These are phyloP conservation scores for Corythornis vintsioides DNA, from an alignment of 2,113 vertebrate species.

Conservation along the genomic window DNA sequence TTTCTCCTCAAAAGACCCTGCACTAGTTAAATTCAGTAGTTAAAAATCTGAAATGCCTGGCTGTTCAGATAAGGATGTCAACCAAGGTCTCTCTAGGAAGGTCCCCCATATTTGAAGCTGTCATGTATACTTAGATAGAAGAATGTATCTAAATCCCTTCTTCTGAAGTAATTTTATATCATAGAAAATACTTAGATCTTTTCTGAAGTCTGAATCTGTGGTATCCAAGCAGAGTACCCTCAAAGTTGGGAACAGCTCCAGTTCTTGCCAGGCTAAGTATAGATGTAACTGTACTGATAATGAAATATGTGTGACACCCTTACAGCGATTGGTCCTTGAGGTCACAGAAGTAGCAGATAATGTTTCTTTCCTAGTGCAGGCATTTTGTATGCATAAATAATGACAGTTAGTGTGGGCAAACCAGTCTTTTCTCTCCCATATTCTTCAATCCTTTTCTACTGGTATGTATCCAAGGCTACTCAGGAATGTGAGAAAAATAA, in stretches of 20 bases:
- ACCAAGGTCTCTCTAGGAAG: background rate
- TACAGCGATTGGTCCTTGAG: background rate
- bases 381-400: background rate
- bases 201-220: background rate
- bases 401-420: background rate
- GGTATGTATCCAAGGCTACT: background rate
- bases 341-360: background rate
- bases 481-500: background rate
- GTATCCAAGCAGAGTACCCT: background rate
- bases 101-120: background rate
- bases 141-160: background rate
- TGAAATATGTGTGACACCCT: background rate
- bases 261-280: background rate
- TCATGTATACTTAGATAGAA: background rate
- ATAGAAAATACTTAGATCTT: background rate
- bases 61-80: background rate
- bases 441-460: background rate
- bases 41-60: background rate
- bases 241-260: background rate
- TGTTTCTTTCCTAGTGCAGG: background rate
- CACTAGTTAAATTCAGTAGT: background rate
- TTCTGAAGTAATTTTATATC: background rate
- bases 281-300: background rate
- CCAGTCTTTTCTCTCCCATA: background rate
- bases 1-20: background rate